Evolutionary conservation across 2,797 vertebrate genomes (phyloP).

Genomic region (Hirundo rustica): DNA sequence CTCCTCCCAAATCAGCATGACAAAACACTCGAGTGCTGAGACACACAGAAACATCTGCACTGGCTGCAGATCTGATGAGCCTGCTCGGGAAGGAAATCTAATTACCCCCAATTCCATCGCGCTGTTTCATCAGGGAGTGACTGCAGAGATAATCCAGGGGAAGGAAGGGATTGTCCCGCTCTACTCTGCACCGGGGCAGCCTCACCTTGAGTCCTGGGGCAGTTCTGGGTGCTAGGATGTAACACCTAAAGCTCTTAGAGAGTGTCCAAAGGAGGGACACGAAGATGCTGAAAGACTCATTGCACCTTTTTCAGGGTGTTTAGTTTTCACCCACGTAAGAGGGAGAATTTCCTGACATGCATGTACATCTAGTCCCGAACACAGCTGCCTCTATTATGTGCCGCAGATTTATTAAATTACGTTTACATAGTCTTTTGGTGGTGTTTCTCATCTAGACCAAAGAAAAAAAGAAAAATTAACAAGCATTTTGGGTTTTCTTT

Average conservation of each 20-base stretch:
- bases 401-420: not conserved
- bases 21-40: not conserved
- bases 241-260: not conserved
- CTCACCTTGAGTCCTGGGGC: not conserved
- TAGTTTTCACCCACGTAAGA: not conserved
- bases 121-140: not conserved
- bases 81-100: not conserved
- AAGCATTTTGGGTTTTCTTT: not conserved
- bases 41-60: not conserved
- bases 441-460: not conserved
- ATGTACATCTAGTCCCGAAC: not conserved
- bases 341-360: rapidly evolving
- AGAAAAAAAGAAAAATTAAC: not conserved
- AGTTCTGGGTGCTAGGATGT: not conserved
- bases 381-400: not conserved
- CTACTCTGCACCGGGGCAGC: not conserved
- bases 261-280: not conserved
- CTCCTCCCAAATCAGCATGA: not conserved
- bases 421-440: not conserved
- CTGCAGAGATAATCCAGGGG: not conserved
- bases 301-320: not conserved
- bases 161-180: not conserved
- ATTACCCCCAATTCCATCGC: not conserved
- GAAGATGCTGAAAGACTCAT: not conserved
- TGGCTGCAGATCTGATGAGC: not conserved